Conservation (phyloP, 1,140 invertebrate species). For the Bombus turneri region DNA sequence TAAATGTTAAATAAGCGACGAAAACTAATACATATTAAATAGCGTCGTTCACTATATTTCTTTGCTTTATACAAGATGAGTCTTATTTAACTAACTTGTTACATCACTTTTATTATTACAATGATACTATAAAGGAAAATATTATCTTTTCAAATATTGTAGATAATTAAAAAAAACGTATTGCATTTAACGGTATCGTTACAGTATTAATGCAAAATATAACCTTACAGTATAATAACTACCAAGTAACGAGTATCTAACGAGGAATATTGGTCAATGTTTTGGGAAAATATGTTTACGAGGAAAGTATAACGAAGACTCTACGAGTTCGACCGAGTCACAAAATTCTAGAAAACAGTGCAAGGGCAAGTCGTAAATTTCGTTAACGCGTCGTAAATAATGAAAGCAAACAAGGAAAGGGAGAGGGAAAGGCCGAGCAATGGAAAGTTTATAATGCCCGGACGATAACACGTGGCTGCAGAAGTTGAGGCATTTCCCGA, state of each 20-base stretch:
- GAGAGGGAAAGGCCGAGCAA: conserved; percentile 53
- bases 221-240: no score
- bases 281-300: background rate
- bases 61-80: no score
- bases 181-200: no score
- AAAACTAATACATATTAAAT: no score
- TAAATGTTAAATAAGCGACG: no score
- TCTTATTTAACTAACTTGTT: no score
- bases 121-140: background rate
- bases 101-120: background rate
- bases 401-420: conserved; percentile 32
- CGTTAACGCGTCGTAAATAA: conserved; percentile 44
- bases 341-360: background rate
- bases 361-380: conserved; percentile 32
- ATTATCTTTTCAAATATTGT: no score
- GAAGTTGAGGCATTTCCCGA: conserved; percentile 69
- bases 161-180: no score
- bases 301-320: background rate
- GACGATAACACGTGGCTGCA: conserved; percentile 63
- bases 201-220: no score
- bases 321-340: background rate
- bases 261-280: background rate
- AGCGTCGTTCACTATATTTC: no score
- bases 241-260: background rate
- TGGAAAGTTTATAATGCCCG: conserved; percentile 67